Percentiles rank a stretch among this genome's conserved stretches.
phyloP scores from a whole-genome alignment of 2,888 invertebrate genomes.

The Caenorhabditis sp. region DNA sequence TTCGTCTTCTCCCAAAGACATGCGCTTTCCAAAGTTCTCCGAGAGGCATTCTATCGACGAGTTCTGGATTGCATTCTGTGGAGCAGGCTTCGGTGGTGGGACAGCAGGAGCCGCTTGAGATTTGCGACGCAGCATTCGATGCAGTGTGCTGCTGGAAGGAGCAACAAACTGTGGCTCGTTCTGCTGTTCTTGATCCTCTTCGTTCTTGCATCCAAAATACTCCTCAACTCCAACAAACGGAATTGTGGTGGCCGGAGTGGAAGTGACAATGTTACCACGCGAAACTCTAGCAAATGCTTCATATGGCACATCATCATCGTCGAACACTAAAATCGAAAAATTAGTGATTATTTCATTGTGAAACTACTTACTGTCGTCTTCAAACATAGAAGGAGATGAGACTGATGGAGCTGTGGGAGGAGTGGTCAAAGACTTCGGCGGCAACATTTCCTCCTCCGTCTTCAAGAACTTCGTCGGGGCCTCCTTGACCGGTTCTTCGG shows the following conservation, averaged over 20 bases:
- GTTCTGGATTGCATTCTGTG: neutral
- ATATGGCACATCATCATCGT: slow-evolving; percentile 29
- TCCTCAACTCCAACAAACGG: slow-evolving; percentile 40
- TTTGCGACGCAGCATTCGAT: slow-evolving; percentile 36
- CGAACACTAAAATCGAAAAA: slow-evolving; percentile 27
- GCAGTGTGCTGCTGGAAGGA: slow-evolving; percentile 27
- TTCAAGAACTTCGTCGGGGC: neutral
- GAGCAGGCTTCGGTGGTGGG: neutral
- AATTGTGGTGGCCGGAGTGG: slow-evolving; percentile 45
- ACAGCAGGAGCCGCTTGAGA: slow-evolving; percentile 17
- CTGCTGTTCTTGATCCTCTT: slow-evolving; percentile 6
- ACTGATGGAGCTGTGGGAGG: neutral
- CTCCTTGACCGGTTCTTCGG: neutral
- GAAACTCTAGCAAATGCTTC: neutral
- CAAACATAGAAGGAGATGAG: neutral
- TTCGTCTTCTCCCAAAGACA: slow-evolving; percentile 55
- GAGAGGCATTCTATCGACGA: slow-evolving; percentile 50
- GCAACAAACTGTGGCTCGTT: slow-evolving; percentile 13
- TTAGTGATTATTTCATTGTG: too few species aligned
- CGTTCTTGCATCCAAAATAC: slow-evolving; percentile 49
- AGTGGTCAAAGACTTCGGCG: slow-evolving; percentile 6
- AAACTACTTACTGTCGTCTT: slow-evolving; percentile 9
- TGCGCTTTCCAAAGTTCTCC: slow-evolving; percentile 41
- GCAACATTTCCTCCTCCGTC: neutral
- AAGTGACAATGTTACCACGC: slow-evolving; percentile 38